phyloP scores from a whole-genome alignment of 1,140 invertebrate genomes.

The Chrysomallon squamiferum region DNA sequence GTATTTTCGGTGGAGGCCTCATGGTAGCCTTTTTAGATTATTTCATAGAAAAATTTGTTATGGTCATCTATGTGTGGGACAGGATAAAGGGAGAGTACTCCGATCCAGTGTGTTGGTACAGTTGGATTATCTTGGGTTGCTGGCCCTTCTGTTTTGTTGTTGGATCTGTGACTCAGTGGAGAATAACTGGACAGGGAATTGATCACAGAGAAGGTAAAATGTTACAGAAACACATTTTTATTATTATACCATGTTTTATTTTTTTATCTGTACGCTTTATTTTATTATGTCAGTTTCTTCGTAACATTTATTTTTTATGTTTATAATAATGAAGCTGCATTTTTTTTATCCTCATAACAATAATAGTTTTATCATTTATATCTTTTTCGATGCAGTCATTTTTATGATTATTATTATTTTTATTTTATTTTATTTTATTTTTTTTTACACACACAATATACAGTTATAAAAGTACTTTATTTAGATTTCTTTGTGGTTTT shows the following conservation, averaged over 20 bases:
- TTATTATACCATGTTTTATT: background rate
- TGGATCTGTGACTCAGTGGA: constrained; percentile 74
- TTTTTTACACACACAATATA: too few species aligned
- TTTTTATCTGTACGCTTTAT: background rate
- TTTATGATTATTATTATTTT: too few species aligned
- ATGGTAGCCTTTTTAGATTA: constrained; percentile 77
- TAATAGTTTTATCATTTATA: too few species aligned
- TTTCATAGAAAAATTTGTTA: constrained; percentile 76
- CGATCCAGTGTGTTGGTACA: constrained; percentile 74
- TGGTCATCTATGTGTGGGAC: constrained; percentile 76
- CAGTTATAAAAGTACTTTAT: background rate
- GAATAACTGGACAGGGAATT: constrained; percentile 74
- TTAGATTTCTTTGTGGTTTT: background rate
- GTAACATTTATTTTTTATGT: background rate
- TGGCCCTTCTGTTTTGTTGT: constrained; percentile 77
- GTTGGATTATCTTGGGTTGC: constrained; percentile 76
- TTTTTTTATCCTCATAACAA: background rate
- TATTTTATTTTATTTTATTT: too few species aligned
- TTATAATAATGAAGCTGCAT: background rate
- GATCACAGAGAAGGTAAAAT: constrained; percentile 67
- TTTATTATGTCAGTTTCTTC: background rate
- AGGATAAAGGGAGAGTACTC: constrained; percentile 62
- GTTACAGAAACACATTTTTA: background rate
- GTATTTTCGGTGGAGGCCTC: constrained; percentile 78
- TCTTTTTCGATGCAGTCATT: too few species aligned